Conservation (phyloP, 1,140 invertebrate species). For the Bombus polaris region DNA sequence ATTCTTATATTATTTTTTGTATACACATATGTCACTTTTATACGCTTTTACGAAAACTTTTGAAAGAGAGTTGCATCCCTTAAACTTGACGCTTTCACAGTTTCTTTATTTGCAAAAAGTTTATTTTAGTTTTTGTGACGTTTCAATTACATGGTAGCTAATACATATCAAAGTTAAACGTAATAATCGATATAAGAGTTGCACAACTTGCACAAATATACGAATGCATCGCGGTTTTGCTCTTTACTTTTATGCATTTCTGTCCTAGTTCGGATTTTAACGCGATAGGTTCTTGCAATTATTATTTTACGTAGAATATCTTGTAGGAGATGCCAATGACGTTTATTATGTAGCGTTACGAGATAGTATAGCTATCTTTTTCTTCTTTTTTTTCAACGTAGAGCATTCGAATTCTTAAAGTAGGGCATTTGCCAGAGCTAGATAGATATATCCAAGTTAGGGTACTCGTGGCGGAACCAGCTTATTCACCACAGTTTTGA, state of each 20-base stretch:
- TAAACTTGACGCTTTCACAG: conserved; percentile 25
- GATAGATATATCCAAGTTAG: conserved; percentile 72
- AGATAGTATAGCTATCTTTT: background rate
- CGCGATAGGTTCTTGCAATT: conserved; percentile 23
- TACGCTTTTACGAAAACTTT: conserved; percentile 20
- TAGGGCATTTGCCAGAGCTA: conserved; percentile 46
- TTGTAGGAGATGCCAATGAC: background rate
- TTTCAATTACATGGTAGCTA: background rate
- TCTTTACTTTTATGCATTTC: conserved; percentile 5
- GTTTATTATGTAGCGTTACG: background rate
- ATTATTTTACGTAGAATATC: conserved; percentile 19
- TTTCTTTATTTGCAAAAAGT: conserved; percentile 18
- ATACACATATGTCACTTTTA: conserved; percentile 1
- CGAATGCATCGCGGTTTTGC: conserved; percentile 19
- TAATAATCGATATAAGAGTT: background rate
- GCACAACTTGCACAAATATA: background rate
- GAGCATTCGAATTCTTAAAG: conserved; percentile 18
- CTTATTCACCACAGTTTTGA: conserved; percentile 99
- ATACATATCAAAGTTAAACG: conserved; percentile 21
- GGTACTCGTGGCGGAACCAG: conserved; percentile 79
- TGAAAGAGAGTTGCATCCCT: conserved; percentile 54
- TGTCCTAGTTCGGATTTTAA: background rate
- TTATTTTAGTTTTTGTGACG: background rate
- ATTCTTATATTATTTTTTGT: conserved; percentile 7
- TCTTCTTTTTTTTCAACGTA: conserved; percentile 3